Conservation (phyloP, 1,140 invertebrate genomes). For the Xylocopa sonorina region DNA sequence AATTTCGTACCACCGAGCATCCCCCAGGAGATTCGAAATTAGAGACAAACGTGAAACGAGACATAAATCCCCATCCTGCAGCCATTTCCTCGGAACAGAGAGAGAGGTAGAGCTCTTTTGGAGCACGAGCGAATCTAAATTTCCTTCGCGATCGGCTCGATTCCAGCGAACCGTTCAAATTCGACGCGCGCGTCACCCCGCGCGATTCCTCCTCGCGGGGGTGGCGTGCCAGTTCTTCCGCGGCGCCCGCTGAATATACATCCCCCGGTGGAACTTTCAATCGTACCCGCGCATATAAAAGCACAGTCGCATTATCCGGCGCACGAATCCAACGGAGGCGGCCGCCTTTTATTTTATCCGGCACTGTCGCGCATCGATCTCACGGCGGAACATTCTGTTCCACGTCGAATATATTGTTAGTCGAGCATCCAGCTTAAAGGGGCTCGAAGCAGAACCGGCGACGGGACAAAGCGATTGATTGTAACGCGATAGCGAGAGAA, state of each 20-base stretch:
- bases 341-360: constrained; percentile 34
- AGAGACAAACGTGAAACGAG: too few relatives aligned
- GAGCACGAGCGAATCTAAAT: neutral
- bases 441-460: constrained; percentile 18
- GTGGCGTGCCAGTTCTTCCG: constrained; percentile 13
- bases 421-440: constrained; percentile 46
- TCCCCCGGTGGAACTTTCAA: neutral
- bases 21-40: too few relatives aligned
- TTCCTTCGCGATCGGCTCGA: neutral
- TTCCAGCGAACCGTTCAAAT: constrained; percentile 21
- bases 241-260: neutral
- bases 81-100: too few relatives aligned
- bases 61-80: too few relatives aligned
- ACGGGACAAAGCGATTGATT: constrained; percentile 50
- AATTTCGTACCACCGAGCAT: too few relatives aligned
- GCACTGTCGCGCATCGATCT: constrained; percentile 36
- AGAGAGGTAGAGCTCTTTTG: too few relatives aligned
- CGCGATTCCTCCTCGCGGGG: neutral
- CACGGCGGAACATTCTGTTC: constrained; percentile 26
- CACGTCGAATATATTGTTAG: constrained; percentile 39
- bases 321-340: constrained; percentile 2
- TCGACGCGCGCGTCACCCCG: constrained; percentile 26
- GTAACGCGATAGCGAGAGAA: constrained; percentile 39
- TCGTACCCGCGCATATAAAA: neutral
- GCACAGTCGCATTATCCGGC: neutral